Base-by-base conservation (phyloP, 2,888 invertebrate genomes). In the Bursaphelenchus okinawaensis region DNA sequence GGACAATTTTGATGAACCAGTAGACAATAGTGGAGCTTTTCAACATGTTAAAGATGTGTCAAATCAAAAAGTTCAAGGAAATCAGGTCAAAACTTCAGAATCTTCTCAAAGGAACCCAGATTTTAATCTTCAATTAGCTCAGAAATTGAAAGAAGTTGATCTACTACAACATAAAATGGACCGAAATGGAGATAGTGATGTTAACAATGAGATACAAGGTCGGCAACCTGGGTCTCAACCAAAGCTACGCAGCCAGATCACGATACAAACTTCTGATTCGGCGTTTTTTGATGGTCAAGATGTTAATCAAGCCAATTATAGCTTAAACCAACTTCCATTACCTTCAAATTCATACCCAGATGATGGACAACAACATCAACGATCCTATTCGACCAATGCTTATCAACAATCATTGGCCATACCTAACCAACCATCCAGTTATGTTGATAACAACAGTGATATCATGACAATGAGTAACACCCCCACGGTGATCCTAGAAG, bases 1-100 rank as follows among this genome's bases (percentile, higher is more conserved):
- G 22, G 4, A 54, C 31, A 2, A 29, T 26, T 0, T 31, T 24
- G 19, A 20, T 0, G 55, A 50, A 68, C 7, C 71, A 70, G 52
- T 68, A 70, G 67, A 24, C 24, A 19, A 56, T 27, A 23, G 52
- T 28, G 26, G 20, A 2, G 40, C 12, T 16, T 40, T 40, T n/a
- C 40, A 40, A 40, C 40, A 40, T 16, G 16, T 40, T n/a, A 40
- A 40, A 12, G 40, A 40, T 40, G 40, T 40, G 3, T 40, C 40
- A 12, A 40, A 40, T n/a, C 40, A 40, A 12, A 40, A 40, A 40
- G 40, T n/a, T n/a, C n/a, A n/a, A n/a, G n/a, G n/a, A n/a, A n/a
- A n/a, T n/a, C n/a, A n/a, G n/a, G n/a, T n/a, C n/a, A n/a, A n/a
- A n/a, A n/a, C n/a, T n/a, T n/a, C n/a, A n/a, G n/a, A n/a, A n/a